phyloP scores from a whole-genome alignment of 2,113 vertebrate species.

The Petrocephalus zakoni region DNA sequence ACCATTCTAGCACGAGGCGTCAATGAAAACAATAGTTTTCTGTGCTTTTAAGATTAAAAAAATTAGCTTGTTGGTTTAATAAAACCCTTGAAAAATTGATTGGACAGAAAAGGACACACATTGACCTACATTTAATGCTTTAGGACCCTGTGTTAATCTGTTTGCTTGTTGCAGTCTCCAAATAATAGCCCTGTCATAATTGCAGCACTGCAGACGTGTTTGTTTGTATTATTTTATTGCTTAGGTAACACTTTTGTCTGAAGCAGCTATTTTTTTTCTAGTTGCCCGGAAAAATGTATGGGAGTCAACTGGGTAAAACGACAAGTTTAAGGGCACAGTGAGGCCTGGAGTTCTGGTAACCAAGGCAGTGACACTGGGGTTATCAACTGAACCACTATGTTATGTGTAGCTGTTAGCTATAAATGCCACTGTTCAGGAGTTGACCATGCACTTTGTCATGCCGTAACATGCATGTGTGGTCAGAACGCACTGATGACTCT shows the following conservation, averaged over 20 bases:
- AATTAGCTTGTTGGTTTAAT: neutral
- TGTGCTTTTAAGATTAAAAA: neutral
- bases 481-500: neutral
- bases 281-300: neutral
- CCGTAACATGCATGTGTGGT: no score
- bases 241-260: neutral
- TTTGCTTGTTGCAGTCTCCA: neutral
- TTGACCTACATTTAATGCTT: neutral
- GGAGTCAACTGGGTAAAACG: neutral
- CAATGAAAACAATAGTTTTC: neutral
- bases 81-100: neutral
- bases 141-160: neutral
- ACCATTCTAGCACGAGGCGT: neutral
- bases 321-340: neutral
- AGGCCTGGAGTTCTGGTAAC: neutral
- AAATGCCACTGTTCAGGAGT: neutral
- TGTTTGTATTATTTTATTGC: neutral
- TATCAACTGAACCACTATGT: neutral
- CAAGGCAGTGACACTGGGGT: neutral
- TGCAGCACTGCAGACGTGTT: neutral
- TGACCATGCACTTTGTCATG: neutral
- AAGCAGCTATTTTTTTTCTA: neutral
- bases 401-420: neutral
- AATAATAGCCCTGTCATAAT: slow-evolving; percentile 11
- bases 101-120: slow-evolving; percentile 5